These are phyloP conservation scores for Incurvaria masculella DNA, from an alignment of 2,888 invertebrate species.

Conservation along the genomic window DNA sequence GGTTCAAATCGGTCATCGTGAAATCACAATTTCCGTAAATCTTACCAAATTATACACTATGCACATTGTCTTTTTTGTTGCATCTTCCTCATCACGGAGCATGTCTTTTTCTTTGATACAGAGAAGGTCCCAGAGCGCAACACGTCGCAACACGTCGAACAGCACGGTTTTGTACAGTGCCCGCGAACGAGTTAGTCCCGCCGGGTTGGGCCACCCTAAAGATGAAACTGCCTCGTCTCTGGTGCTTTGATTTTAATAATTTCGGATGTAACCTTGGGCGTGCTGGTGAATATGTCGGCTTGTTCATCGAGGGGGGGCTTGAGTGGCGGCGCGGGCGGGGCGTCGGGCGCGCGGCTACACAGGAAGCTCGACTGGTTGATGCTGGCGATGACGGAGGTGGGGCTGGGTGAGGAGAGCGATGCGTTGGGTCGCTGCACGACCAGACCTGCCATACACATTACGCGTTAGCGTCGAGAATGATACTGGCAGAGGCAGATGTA, in stretches of 20 bases:
- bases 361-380: conserved; percentile 49
- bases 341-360: conserved; percentile 28
- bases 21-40: too few relatives aligned
- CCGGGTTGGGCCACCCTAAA: too few relatives aligned
- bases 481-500: too few relatives aligned
- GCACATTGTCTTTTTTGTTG: too few relatives aligned
- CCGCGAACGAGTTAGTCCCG: too few relatives aligned
- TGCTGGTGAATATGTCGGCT: conserved; percentile 15
- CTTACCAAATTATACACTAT: too few relatives aligned
- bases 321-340: neutral
- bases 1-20: conserved; percentile 24
- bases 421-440: conserved; percentile 34
- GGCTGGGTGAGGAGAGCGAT: conserved; percentile 46
- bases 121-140: too few relatives aligned
- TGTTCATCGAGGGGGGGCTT: conserved; percentile 20
- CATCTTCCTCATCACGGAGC: too few relatives aligned
- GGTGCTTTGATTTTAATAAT: conserved; percentile 24
- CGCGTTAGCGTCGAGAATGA: too few relatives aligned
- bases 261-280: conserved; percentile 15
- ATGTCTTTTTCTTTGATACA: too few relatives aligned
- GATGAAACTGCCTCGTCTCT: conserved; percentile 15
- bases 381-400: conserved; percentile 43
- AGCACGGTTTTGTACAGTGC: conserved; percentile 23
- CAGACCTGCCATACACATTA: too few relatives aligned
- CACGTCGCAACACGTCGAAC: conserved; percentile 24